Evolutionary conservation across 1,140 invertebrate species (phyloP).

Genomic region (Scaptomyza montana): DNA sequence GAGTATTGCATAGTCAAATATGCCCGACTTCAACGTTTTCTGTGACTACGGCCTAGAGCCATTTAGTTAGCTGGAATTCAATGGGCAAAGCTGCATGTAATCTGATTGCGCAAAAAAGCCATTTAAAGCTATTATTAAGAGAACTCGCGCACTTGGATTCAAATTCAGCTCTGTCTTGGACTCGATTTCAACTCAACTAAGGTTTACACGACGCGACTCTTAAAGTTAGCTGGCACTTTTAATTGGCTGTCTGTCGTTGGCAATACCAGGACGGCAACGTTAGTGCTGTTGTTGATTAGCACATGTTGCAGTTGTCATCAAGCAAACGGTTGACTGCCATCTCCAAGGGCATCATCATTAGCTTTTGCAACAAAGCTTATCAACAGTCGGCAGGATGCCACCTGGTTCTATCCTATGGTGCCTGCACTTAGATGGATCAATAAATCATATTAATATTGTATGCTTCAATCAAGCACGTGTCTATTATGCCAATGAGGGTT

Average conservation of each 20-base stretch:
- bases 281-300: constrained; percentile 28
- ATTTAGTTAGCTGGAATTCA: constrained; percentile 54
- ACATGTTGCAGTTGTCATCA: constrained; percentile 47
- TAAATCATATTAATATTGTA: constrained; percentile 20
- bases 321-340: constrained; percentile 50
- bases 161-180: constrained; percentile 3
- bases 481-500: constrained; percentile 70
- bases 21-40: neutral
- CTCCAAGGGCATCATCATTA: constrained; percentile 29
- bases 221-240: constrained; percentile 49
- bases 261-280: constrained; percentile 24
- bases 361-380: constrained; percentile 61
- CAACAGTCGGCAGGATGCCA: constrained; percentile 48
- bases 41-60: constrained; percentile 23
- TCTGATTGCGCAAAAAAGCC: constrained; percentile 50
- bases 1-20: too few relatives aligned
- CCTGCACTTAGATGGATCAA: constrained; percentile 56
- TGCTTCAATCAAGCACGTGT: constrained; percentile 56
- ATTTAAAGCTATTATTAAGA: constrained; percentile 68
- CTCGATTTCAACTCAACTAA: constrained; percentile 20
- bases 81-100: constrained; percentile 38
- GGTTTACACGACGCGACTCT: constrained; percentile 26
- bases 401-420: constrained; percentile 29
- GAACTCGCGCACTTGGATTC: constrained; percentile 41
- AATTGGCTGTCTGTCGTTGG: constrained; percentile 62